Evolutionary conservation across 2,888 invertebrate genomes (phyloP), one percentile per base, ranked within the genome.

Genomic region (Electrophaes corylata): DNA sequence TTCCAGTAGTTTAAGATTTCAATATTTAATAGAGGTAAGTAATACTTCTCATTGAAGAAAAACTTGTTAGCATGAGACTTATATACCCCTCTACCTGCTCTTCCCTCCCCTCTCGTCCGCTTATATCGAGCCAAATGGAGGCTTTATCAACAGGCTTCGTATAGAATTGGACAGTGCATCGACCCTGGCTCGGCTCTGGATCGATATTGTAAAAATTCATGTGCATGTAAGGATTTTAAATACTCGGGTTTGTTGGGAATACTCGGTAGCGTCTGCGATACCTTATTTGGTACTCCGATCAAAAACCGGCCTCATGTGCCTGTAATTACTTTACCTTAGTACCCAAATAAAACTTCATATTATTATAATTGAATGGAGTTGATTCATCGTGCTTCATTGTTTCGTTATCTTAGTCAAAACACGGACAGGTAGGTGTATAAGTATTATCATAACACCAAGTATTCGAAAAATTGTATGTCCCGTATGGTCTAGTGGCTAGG

Each of bases 401-500:
- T 18, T 44, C 4, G 14, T 56, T 57, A 57, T 50, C 50, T 18
- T 43, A 31, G 10, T 5, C 8, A 26, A 41, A 49, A 49, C 45
- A 40, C 37, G 8, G 37, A 16, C 26, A 29, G 10, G 37, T 14
- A 23, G 48, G 4, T 11, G 33, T 11, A 19, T 16, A 5, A 16
- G 23, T 18, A 3, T 35, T 35, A 51, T 46, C 12, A 33, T 44
- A 14, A 20, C 23, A 40, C 31, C 14, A 1, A 10, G 20, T 40
- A 29, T 35, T 4, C 23, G 11, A 14, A 43, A 14, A 62, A 47
- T 65, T 65, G 0, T 16, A 80, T 18, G 65, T 92, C 93, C 92
- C 92, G 92, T 93, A 93, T 93, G 92, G 92, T 93, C 93, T 93
- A 93, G 93, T 94, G 94, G 93, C 93, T 93, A 94, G 93, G 94